A percentile compares a stretch with the other conserved stretches of the same genome.
Conservation (phyloP, 2,113 vertebrate genomes). For the Heliornis fulica region DNA sequence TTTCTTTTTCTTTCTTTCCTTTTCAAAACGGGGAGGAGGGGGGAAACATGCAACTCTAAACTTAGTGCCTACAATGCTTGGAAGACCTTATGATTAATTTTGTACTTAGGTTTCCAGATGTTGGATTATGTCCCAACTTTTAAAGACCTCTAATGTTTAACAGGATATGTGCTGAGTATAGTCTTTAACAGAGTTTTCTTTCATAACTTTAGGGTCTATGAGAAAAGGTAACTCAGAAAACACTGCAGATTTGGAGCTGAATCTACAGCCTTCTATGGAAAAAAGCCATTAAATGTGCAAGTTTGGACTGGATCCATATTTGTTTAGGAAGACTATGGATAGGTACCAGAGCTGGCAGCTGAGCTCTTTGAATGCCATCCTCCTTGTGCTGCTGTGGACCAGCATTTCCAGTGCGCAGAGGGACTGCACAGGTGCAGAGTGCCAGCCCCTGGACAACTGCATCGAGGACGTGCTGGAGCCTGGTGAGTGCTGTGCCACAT, state of each 20-base stretch:
- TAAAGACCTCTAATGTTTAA: conserved; percentile 70
- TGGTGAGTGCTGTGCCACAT: conserved; percentile 83
- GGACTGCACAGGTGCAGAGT: conserved; percentile 85
- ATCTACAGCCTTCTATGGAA: neutral
- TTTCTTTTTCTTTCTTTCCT: neutral
- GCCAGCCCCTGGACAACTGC: conserved; percentile 84
- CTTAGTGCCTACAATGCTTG: conserved; percentile 20
- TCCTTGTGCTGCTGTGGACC: conserved; percentile 62
- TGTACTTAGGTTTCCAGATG: conserved; percentile 72
- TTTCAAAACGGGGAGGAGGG: neutral
- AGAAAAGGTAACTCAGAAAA: conserved; percentile 42
- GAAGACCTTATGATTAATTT: conserved; percentile 59
- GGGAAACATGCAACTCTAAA: neutral
- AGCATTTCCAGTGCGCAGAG: conserved; percentile 38
- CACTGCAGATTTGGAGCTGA: neutral
- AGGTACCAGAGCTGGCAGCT: conserved; percentile 20
- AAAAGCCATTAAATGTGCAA: neutral
- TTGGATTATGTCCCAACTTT: conserved; percentile 55
- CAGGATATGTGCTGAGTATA: conserved; percentile 56
- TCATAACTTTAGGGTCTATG: conserved; percentile 68
- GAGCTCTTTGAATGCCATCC: conserved; percentile 34
- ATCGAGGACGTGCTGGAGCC: conserved; percentile 85
- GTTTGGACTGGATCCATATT: neutral
- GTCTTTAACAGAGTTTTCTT: conserved; percentile 71
- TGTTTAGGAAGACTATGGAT: conserved; percentile 61